Conservation (phyloP, 2,888 invertebrate species). For the Gandaritis pyraliata region DNA sequence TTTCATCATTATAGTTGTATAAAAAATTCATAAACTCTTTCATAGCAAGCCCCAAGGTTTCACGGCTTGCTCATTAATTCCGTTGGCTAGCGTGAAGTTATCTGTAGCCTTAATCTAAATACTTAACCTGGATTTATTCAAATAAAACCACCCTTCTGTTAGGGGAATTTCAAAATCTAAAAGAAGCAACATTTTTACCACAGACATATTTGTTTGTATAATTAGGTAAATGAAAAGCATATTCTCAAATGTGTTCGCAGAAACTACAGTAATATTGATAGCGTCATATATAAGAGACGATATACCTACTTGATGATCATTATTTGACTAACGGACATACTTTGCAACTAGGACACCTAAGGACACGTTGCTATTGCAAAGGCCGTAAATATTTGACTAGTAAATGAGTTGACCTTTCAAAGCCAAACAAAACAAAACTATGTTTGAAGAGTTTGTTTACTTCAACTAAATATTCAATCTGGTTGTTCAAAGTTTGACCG, state of each 20-base stretch:
- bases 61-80: slow-evolving; percentile 52
- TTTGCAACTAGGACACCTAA: not conserved
- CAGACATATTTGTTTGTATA: no score
- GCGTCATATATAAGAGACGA: not conserved
- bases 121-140: slow-evolving; percentile 48
- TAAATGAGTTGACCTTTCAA: slow-evolving; percentile 1
- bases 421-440: not conserved
- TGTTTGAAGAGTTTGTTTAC: not conserved
- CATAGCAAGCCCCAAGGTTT: slow-evolving; percentile 36
- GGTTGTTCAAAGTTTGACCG: not conserved
- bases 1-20: no score
- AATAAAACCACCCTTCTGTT: slow-evolving; percentile 27
- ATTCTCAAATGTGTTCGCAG: not conserved
- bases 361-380: not conserved
- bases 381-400: not conserved
- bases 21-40: slow-evolving; percentile 40
- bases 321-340: slow-evolving; percentile 4
- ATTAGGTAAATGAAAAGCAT: no score
- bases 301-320: not conserved
- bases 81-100: slow-evolving; percentile 47
- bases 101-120: slow-evolving; percentile 51
- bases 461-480: not conserved
- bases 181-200: not conserved
- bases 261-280: not conserved
- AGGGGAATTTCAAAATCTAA: not conserved